Percentiles rank a stretch among this genome's conserved stretches.
phyloP scores from a whole-genome alignment of 2,797 vertebrate species.

The Antrozous pallidus region DNA sequence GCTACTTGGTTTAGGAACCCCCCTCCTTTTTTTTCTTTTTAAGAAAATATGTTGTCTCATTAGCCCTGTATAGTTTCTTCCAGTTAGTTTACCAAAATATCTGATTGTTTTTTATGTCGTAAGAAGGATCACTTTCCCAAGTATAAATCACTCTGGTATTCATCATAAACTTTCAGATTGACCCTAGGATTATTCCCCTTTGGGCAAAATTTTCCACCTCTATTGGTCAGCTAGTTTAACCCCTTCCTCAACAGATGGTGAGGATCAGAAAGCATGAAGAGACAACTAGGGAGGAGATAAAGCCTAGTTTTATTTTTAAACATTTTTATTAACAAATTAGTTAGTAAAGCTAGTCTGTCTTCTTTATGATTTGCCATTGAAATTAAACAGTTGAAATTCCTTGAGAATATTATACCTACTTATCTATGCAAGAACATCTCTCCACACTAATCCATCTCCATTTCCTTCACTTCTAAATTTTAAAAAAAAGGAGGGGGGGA shows the following conservation, averaged over 20 bases:
- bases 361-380: background rate
- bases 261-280: background rate
- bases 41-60: background rate
- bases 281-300: background rate
- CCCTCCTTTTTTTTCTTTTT: background rate
- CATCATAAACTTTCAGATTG: background rate
- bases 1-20: slow-evolving; percentile 5
- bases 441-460: background rate
- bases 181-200: background rate
- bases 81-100: background rate
- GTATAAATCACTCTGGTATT: background rate
- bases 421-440: background rate
- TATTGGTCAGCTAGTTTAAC: background rate
- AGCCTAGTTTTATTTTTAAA: background rate
- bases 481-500: too few relatives aligned
- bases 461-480: background rate
- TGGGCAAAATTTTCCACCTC: background rate
- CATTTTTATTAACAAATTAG: background rate
- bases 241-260: background rate
- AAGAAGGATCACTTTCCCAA: background rate
- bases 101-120: background rate
- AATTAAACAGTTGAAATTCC: background rate
- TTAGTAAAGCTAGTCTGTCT: background rate
- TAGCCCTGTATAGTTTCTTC: slow-evolving; percentile 5
- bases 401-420: background rate